phyloP scores from a whole-genome alignment of 2,113 vertebrate species.

The Athene cunicularia region DNA sequence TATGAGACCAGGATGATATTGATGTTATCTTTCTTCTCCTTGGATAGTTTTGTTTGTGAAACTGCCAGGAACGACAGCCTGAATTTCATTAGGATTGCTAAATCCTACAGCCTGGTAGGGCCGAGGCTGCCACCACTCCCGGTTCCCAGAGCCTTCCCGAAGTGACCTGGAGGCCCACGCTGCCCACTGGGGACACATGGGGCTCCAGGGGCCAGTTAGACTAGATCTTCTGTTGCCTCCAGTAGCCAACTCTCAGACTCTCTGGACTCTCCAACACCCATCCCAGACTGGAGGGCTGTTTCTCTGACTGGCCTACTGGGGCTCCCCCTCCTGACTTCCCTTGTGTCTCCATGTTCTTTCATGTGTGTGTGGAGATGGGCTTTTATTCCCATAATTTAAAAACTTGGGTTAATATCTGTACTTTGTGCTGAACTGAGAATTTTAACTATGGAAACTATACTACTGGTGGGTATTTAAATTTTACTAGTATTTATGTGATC shows the following conservation, averaged over 20 bases:
- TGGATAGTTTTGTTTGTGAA: background rate
- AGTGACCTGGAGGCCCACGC: background rate
- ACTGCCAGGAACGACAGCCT: accelerated
- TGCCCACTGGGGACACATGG: background rate
- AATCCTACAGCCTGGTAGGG: background rate
- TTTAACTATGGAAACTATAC: background rate
- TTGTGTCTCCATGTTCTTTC: accelerated
- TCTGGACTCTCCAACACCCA: background rate
- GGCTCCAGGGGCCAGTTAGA: background rate
- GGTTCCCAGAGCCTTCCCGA: background rate
- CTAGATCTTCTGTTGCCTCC: background rate
- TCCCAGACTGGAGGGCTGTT: background rate
- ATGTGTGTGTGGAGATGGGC: accelerated
- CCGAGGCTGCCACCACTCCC: background rate
- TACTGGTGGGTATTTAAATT: background rate
- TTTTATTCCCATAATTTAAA: background rate
- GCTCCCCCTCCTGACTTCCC: background rate
- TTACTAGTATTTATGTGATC: background rate
- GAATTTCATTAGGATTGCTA: background rate
- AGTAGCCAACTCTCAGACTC: background rate
- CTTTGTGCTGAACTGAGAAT: background rate
- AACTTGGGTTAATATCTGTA: background rate
- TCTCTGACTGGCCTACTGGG: background rate
- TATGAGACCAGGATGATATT: background rate
- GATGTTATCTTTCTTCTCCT: background rate